A percentile compares a stretch with the other conserved stretches of the same genome.
phyloP scores from a whole-genome alignment of 2,797 vertebrate genomes.

The Hypotaenidia philippensis region DNA sequence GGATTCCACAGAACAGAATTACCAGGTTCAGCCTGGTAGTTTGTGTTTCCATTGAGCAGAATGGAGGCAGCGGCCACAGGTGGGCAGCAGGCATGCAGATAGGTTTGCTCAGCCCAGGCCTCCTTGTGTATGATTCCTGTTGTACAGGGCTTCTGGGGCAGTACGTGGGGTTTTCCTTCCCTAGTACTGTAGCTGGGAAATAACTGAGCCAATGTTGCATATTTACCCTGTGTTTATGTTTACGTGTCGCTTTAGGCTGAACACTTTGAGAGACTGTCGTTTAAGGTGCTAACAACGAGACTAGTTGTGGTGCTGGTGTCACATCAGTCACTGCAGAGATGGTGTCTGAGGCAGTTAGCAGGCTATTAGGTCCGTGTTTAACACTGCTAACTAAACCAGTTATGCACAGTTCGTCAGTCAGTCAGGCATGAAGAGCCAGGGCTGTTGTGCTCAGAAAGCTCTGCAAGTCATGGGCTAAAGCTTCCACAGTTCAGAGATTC shows the following conservation, averaged over 20 bases:
- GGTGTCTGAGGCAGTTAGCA: slow-evolving; percentile 12
- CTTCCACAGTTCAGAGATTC: neutral
- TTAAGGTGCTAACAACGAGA: neutral
- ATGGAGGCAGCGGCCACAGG: neutral
- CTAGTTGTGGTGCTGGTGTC: neutral
- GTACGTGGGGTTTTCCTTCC: neutral
- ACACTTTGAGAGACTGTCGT: neutral
- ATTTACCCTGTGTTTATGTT: neutral
- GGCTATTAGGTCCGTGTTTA: slow-evolving; percentile 35
- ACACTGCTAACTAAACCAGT: slow-evolving; percentile 20
- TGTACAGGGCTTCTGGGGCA: neutral
- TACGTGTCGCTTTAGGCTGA: rapidly evolving
- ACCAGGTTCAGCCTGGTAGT: neutral
- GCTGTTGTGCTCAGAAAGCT: neutral
- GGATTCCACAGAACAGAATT: neutral
- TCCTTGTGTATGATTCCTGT: neutral
- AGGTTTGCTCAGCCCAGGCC: neutral
- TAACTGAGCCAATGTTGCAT: neutral
- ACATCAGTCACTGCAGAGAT: neutral
- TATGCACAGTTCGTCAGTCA: neutral
- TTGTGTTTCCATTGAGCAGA: rapidly evolving
- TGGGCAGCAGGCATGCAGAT: neutral
- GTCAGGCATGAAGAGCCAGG: neutral
- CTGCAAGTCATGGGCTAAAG: neutral
- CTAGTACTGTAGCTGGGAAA: neutral